phyloP scores from a whole-genome alignment of 2,113 vertebrate species.

The Apteryx mantelli region DNA sequence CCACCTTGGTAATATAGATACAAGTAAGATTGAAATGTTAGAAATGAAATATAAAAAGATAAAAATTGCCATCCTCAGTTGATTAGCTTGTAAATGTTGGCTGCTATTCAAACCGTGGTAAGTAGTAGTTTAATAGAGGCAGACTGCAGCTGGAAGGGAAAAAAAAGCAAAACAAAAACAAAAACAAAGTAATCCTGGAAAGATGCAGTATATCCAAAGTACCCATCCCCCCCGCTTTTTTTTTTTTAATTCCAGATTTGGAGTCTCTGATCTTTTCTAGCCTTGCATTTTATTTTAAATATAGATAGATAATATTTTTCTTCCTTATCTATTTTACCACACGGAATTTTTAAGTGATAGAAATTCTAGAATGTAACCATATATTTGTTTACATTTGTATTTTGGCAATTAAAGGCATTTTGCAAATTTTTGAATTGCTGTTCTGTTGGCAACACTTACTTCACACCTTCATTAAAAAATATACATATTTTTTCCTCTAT shows the following conservation, averaged over 20 bases:
- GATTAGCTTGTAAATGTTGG: not conserved
- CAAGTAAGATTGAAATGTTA: not conserved
- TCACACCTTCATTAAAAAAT: not conserved
- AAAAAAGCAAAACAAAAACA: not conserved
- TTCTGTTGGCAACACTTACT: not conserved
- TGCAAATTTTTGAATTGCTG: not conserved
- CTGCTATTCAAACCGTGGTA: not conserved
- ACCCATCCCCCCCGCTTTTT: not conserved
- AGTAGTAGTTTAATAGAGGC: not conserved
- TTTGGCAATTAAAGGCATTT: not conserved
- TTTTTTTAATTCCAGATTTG: too few relatives aligned
- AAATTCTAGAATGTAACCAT: not conserved
- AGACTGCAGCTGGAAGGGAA: not conserved
- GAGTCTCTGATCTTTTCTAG: not conserved
- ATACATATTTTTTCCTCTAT: not conserved
- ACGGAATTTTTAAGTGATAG: not conserved
- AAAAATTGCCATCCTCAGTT: not conserved
- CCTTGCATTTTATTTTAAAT: not conserved
- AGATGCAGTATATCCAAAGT: not conserved
- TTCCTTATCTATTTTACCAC: not conserved
- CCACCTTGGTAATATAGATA: not conserved
- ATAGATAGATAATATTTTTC: not conserved
- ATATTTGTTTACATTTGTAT: not conserved
- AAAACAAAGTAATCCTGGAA: not conserved
- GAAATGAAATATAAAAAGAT: not conserved